Conservation (phyloP, 2,797 vertebrate species). For the Yasuhikotakia modesta region DNA sequence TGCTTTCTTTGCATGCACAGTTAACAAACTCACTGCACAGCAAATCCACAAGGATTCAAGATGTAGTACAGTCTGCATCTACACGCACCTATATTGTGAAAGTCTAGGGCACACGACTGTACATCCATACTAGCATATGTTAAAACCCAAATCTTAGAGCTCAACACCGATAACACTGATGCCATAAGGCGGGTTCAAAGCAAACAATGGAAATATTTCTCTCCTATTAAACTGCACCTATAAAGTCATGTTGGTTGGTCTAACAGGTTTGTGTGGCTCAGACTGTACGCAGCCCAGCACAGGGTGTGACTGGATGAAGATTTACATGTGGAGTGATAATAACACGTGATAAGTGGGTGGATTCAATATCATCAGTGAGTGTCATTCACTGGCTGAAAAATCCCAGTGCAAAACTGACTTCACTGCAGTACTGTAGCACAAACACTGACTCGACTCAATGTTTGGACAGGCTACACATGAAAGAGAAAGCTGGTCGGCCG, state of each 20-base stretch:
- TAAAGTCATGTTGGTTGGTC: slow-evolving; percentile 41
- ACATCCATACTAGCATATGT: neutral
- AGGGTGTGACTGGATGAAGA: slow-evolving; percentile 45
- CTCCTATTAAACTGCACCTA: slow-evolving; percentile 3
- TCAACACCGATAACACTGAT: neutral
- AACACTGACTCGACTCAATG: slow-evolving; percentile 14
- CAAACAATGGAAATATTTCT: neutral
- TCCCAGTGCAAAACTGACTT: slow-evolving; percentile 17
- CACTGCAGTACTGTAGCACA: neutral
- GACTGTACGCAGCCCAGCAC: slow-evolving; percentile 25
- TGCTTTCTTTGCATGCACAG: too few species aligned
- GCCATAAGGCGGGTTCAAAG: neutral
- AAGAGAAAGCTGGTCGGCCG: slow-evolving; percentile 1
- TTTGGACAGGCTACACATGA: slow-evolving; percentile 28
- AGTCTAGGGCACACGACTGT: neutral
- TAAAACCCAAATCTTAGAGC: neutral
- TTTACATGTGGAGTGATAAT: slow-evolving; percentile 55
- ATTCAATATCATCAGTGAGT: slow-evolving; percentile 38
- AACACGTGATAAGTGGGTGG: slow-evolving; percentile 35
- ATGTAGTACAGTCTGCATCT: too few species aligned
- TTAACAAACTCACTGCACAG: too few species aligned
- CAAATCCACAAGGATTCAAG: too few species aligned
- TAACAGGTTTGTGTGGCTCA: slow-evolving; percentile 52
- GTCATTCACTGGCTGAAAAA: slow-evolving; percentile 36
- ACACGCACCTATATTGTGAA: neutral